Conservation (phyloP, 2,888 invertebrate genomes). For the Lasioglossum oenotherae region DNA sequence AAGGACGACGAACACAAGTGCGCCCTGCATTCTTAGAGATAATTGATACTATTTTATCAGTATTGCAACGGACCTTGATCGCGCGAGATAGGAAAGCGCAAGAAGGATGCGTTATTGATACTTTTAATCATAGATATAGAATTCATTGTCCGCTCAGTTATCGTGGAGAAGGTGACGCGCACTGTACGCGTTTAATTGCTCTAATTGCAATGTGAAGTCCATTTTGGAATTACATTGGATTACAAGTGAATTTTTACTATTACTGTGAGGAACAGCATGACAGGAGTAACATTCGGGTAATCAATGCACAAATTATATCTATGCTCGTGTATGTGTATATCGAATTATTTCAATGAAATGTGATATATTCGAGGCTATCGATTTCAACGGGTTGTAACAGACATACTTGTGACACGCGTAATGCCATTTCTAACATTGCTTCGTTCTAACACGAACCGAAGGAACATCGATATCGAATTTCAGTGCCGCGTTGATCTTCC, state of each 20-base stretch:
- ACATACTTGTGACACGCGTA: background rate
- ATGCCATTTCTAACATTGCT: constrained; percentile 27
- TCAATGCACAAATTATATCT: background rate
- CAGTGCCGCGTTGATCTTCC: constrained; percentile 10
- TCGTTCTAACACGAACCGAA: constrained; percentile 8
- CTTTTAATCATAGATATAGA: background rate
- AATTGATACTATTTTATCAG: constrained; percentile 17
- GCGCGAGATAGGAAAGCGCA: background rate
- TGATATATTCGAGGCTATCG: constrained; percentile 32
- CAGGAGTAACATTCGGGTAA: constrained; percentile 10
- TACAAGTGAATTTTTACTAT: background rate
- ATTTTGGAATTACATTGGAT: background rate
- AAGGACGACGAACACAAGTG: background rate
- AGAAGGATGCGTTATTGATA: background rate
- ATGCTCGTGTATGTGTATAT: background rate
- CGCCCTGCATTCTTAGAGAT: background rate
- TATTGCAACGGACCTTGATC: background rate
- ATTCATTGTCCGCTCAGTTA: background rate
- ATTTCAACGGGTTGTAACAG: background rate
- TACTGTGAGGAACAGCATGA: background rate
- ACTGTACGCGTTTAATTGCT: background rate
- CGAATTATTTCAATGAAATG: constrained; percentile 29
- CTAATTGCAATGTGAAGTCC: background rate
- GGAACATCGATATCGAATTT: constrained; percentile 28
- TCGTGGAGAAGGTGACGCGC: too few species aligned